phyloP scores from a whole-genome alignment of 64 coral and sea anemone genomes.

The Catalaphyllia jardinei region DNA sequence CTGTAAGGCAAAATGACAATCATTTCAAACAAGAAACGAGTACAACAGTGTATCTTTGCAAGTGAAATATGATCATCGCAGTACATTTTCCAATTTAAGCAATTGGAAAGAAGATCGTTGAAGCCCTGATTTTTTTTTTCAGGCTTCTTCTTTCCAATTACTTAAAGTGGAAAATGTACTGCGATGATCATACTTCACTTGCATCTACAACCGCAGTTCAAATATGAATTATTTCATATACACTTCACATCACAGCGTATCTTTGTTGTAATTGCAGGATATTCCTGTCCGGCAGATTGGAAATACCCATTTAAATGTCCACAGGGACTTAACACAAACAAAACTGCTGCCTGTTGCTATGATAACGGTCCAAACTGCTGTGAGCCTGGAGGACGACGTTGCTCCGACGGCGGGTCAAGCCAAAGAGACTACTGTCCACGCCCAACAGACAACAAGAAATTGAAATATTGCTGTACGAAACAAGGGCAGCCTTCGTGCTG shows the following conservation, averaged over 20 bases:
- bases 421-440: conserved; percentile 62
- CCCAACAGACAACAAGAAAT: conserved; percentile 20
- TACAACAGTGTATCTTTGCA: not conserved
- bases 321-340: not conserved
- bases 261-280: not conserved
- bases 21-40: not conserved
- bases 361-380: conserved; percentile 47
- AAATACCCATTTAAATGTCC: conserved; percentile 61
- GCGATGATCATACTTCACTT: too few relatives aligned
- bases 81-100: too few relatives aligned
- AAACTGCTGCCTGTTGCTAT: conserved; percentile 48
- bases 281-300: conserved; percentile 51
- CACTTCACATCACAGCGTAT: too few relatives aligned
- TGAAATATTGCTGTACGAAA: conserved; percentile 37
- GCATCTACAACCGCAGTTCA: too few relatives aligned
- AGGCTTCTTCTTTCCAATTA: too few relatives aligned
- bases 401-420: conserved; percentile 29
- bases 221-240: too few relatives aligned
- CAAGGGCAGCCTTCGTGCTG: conserved; percentile 50
- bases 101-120: too few relatives aligned
- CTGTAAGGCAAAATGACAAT: not conserved
- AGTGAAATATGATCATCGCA: too few relatives aligned
- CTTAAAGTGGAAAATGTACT: too few relatives aligned
- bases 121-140: too few relatives aligned
- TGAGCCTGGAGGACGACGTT: conserved; percentile 31